Conservation (phyloP, 2,797 vertebrate species). For the Sphaeramia orbicularis region DNA sequence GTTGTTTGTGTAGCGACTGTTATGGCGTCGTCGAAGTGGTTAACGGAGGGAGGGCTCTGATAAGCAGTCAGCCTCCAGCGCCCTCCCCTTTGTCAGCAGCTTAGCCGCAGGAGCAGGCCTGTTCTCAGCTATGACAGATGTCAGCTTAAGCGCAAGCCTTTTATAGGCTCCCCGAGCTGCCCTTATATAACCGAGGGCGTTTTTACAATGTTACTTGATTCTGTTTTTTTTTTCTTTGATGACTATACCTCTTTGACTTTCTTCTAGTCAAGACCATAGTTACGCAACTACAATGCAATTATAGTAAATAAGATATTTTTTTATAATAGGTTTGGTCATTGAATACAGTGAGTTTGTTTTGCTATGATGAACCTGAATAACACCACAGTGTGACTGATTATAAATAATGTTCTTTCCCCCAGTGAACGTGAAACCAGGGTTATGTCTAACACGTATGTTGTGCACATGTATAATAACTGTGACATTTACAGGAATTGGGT, state of each 20-base stretch:
- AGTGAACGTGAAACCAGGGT: conserved; percentile 34
- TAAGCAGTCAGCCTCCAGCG: conserved; percentile 5
- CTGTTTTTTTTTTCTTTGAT: not conserved
- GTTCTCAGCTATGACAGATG: conserved; percentile 42
- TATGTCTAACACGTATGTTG: conserved; percentile 60
- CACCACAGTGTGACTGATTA: conserved; percentile 17
- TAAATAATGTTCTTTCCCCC: conserved; percentile 39
- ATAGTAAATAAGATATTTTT: not conserved
- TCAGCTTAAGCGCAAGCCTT: conserved; percentile 31
- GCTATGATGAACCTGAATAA: conserved; percentile 20
- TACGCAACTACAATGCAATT: not conserved
- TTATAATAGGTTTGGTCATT: not conserved
- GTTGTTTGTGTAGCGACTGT: conserved; percentile 36
- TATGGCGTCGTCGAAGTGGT: conserved; percentile 66
- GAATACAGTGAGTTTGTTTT: conserved; percentile 8
- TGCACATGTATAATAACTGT: conserved; percentile 81
- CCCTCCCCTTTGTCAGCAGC: conserved; percentile 40
- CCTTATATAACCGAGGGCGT: conserved; percentile 51
- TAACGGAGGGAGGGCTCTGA: conserved; percentile 73
- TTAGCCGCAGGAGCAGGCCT: conserved; percentile 28
- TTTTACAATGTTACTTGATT: conserved; percentile 11
- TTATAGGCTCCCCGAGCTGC: conserved; percentile 23
- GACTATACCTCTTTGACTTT: not conserved
- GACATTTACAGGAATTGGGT: conserved; percentile 85
- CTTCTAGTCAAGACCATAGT: not conserved